Evolutionary conservation across 2,888 invertebrate genomes (phyloP).

Genomic region (Trachelus troglodyta): DNA sequence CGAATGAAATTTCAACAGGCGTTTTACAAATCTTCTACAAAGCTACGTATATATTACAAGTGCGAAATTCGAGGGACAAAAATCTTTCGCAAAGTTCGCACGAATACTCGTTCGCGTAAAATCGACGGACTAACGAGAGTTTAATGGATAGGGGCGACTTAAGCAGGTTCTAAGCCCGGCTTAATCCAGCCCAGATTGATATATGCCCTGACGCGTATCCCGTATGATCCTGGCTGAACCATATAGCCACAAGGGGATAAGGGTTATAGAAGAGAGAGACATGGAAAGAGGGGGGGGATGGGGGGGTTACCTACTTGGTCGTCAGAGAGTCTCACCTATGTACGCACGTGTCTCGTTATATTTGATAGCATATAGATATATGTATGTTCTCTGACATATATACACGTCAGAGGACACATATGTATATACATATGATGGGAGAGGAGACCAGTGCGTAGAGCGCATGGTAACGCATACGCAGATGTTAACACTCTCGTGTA

Average conservation of each 20-base stretch:
- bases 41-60: background rate
- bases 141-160: constrained; percentile 35
- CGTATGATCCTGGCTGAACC: constrained; percentile 7
- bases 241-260: constrained; percentile 2
- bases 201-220: constrained; percentile 15
- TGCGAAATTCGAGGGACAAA: background rate
- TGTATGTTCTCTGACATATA: background rate
- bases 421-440: too few species aligned
- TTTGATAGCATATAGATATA: background rate
- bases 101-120: background rate
- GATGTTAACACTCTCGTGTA: constrained; percentile 17
- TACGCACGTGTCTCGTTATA: background rate
- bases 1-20: constrained; percentile 17
- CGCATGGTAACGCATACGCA: background rate
- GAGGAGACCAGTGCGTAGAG: background rate
- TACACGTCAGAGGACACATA: too few species aligned
- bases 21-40: background rate
- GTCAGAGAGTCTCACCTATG: background rate
- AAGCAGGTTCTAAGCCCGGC: constrained; percentile 20
- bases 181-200: constrained; percentile 38
- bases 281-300: constrained; percentile 8
- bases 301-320: background rate
- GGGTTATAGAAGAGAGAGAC: constrained; percentile 16
- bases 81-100: background rate
- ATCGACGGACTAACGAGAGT: constrained; percentile 32